phyloP scores from a whole-genome alignment of 2,797 vertebrate genomes.

The Gobionotothen gibberifrons region DNA sequence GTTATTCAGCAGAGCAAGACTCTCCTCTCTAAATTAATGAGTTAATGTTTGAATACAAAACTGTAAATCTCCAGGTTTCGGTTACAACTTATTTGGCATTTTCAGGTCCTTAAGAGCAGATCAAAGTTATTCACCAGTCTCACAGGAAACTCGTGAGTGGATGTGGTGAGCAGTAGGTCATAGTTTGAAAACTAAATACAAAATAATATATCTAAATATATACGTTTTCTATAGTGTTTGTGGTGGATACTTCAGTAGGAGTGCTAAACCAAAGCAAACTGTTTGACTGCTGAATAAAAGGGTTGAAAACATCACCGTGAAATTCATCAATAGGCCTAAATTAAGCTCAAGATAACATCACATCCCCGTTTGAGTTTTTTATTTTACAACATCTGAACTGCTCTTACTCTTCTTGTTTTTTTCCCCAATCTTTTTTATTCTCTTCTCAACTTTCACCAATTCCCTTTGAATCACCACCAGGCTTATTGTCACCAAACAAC shows the following conservation, averaged over 20 bases:
- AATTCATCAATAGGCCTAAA: background rate
- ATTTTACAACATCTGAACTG: background rate
- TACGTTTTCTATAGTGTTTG: background rate
- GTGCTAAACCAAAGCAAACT: background rate
- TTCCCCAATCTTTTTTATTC: background rate
- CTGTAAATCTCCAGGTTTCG: background rate
- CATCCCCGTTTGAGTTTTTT: no score
- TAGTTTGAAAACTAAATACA: background rate
- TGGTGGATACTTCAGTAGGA: background rate
- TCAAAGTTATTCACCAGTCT: slow-evolving; percentile 1
- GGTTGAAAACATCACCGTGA: no score
- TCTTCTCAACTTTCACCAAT: background rate
- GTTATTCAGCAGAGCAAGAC: background rate
- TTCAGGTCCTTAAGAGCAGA: background rate
- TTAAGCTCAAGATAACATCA: background rate
- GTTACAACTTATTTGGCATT: background rate
- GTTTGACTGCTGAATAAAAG: background rate
- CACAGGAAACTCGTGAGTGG: background rate
- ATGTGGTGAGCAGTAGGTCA: background rate
- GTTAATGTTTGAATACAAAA: background rate
- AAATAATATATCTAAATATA: background rate
- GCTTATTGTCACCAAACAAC: background rate
- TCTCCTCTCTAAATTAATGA: background rate
- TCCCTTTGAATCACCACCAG: background rate
- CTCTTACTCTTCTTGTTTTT: background rate